Evolutionary conservation across 2,888 invertebrate species (phyloP), one percentile per base, ranked within the genome.

Genomic region (Drosophila tanythrix): DNA sequence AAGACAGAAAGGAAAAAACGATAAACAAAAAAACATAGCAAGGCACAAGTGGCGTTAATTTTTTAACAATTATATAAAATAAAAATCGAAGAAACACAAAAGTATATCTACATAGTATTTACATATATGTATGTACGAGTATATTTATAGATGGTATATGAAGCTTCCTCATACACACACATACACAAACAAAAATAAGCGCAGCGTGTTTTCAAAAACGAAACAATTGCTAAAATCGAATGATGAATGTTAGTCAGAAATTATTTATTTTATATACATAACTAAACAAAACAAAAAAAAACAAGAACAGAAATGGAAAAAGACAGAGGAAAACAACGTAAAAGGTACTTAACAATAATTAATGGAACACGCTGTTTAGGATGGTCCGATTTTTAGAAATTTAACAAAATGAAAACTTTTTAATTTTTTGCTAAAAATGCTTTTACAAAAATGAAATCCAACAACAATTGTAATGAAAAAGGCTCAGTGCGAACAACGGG

Each of bases 401-500:
- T 46, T 59, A 74, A 74, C 52, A 65, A 60, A 70, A 75, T 53
- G 79, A 68, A 25, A 84, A 71, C 76, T 78, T 82, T 89, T 91
- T 89, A 84, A 90, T 86, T 86, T 83, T 90, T 90, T 90, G 90
- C 90, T 90, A 90, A 90, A 84, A 90, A 83, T 90, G 91, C 91
- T 91, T 90, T 89, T 91, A 90, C 89, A 91, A 87, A 85, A 80
- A 82, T 72, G 52, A 72, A 76, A 76, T 69, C 70, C 70, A 81
- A 46, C 21, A 76, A 68, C 67, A 70, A 76, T 74, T 70, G 53
- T 55, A 62, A 74, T 50, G 65, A 73, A 58, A 70, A 74, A 48
- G 68, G 57, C 61, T 74, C 58, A 56, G 66, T 65, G 59, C 62
- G 48, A 68, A 70, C 64, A 77, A 73, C 61, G 71, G 71, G 65